Conservation (phyloP, 2,797 vertebrate species). For the Labroides dimidiatus region DNA sequence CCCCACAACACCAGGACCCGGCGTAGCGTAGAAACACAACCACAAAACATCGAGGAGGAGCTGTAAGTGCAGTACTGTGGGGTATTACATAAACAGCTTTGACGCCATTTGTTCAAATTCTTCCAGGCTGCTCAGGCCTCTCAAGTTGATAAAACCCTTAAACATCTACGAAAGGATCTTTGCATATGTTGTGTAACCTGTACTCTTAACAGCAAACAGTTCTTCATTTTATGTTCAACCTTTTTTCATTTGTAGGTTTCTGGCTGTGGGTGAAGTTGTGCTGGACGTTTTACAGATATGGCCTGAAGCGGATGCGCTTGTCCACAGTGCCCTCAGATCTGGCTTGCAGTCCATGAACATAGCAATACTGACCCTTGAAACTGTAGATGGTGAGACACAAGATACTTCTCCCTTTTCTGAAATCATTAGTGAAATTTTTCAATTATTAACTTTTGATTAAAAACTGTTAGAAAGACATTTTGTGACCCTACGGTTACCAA, state of each 20-base stretch:
- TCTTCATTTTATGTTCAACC: background rate
- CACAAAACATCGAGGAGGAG: constrained; percentile 73
- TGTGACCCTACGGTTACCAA: background rate
- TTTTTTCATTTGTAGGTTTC: constrained; percentile 69
- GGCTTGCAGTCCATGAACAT: constrained; percentile 72
- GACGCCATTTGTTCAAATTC: background rate
- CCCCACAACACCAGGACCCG: constrained; percentile 16
- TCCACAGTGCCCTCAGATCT: constrained; percentile 63
- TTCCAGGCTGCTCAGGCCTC: no score
- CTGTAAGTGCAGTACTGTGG: constrained; percentile 66
- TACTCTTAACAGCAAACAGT: background rate
- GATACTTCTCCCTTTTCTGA: background rate
- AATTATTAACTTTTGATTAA: background rate
- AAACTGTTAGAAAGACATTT: background rate
- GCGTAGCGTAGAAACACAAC: constrained; percentile 57
- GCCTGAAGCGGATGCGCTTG: constrained; percentile 60
- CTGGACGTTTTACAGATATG: constrained; percentile 66
- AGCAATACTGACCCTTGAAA: constrained; percentile 48
- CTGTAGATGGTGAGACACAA: constrained; percentile 55
- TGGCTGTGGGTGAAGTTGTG: constrained; percentile 61
- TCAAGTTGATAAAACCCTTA: no score
- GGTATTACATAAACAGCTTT: background rate
- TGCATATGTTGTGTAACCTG: background rate
- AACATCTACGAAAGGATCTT: no score
- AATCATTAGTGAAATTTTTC: background rate